A percentile compares a stretch with the other conserved stretches of the same genome.
Evolutionary conservation across 2,888 invertebrate species (phyloP).

Genomic region (Sphaerophoria rueppellii): DNA sequence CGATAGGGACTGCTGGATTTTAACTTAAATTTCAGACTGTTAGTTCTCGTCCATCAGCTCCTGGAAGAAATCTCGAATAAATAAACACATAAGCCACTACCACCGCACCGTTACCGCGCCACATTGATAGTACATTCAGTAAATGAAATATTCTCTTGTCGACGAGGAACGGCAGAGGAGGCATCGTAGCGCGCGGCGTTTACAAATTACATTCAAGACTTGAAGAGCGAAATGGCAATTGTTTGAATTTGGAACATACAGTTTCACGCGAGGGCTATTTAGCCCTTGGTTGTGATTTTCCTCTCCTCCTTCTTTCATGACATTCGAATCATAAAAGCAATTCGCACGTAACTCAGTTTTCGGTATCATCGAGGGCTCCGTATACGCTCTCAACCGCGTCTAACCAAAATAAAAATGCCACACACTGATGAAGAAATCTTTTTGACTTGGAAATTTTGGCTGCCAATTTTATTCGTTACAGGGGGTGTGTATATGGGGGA

Average conservation of each 20-base stretch:
- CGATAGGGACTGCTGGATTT: too few species aligned
- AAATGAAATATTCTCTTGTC: slow-evolving; percentile 58
- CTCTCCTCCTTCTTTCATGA: slow-evolving; percentile 29
- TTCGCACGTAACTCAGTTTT: slow-evolving; percentile 69
- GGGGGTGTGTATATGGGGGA: not conserved
- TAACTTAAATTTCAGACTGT: too few species aligned
- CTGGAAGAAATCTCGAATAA: slow-evolving; percentile 2
- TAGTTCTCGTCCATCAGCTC: not conserved
- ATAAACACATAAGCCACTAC: slow-evolving; percentile 1
- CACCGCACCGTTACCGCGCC: slow-evolving; percentile 1
- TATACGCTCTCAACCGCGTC: not conserved
- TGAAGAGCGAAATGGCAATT: slow-evolving; percentile 32
- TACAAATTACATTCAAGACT: slow-evolving; percentile 64
- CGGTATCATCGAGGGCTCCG: slow-evolving; percentile 13
- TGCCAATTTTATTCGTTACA: slow-evolving; percentile 56
- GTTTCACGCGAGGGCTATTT: slow-evolving; percentile 42
- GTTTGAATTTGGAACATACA: slow-evolving; percentile 22
- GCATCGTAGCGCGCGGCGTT: not conserved
- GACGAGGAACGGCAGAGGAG: not conserved
- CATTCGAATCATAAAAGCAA: slow-evolving; percentile 70
- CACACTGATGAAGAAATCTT: slow-evolving; percentile 68
- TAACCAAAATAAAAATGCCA: not conserved
- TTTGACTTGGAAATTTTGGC: slow-evolving; percentile 65
- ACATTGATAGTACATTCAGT: slow-evolving; percentile 17
- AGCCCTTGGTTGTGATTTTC: slow-evolving; percentile 61